Percentiles rank a stretch among this genome's conserved stretches.
phyloP scores from a whole-genome alignment of 1,140 invertebrate species.

The Aphelinus atriplicis region DNA sequence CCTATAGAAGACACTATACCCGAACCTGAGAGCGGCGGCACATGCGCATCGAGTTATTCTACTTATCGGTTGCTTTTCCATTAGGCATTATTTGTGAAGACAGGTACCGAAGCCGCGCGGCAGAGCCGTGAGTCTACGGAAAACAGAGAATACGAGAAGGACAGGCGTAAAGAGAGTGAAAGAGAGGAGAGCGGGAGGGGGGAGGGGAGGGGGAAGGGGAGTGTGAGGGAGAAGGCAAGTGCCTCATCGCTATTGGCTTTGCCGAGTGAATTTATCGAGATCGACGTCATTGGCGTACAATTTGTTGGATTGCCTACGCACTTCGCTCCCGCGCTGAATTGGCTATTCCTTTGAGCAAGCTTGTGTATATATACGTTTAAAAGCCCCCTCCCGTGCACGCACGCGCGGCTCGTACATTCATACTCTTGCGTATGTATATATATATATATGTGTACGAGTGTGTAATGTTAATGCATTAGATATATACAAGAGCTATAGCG shows the following conservation, averaged over 20 bases:
- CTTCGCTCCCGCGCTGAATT: background rate
- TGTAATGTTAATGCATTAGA: constrained; percentile 34
- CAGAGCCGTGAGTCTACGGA: constrained; percentile 16
- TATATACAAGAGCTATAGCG: constrained; percentile 8
- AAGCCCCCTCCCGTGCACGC: background rate
- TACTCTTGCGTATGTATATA: background rate
- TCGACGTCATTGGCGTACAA: constrained; percentile 28
- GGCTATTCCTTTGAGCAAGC: background rate
- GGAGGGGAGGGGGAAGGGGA: background rate
- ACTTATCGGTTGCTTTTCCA: constrained; percentile 42
- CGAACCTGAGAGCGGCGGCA: background rate
- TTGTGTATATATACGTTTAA: too few relatives aligned
- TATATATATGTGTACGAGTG: background rate
- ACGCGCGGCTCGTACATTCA: constrained; percentile 32
- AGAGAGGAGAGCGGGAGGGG: constrained; percentile 27
- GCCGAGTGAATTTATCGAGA: constrained; percentile 38
- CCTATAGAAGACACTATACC: background rate
- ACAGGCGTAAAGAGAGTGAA: constrained; percentile 22
- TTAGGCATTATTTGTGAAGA: constrained; percentile 54
- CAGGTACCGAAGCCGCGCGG: constrained; percentile 38
- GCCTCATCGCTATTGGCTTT: constrained; percentile 33
- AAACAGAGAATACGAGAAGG: constrained; percentile 32
- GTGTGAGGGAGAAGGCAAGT: constrained; percentile 27
- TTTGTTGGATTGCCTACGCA: constrained; percentile 34
- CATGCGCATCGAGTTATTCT: too few relatives aligned